Percentiles rank a stretch among this genome's conserved stretches.
These are phyloP conservation scores for Drosophila sordidapex DNA, from an alignment of 2,888 invertebrate species.

Conservation along the genomic window DNA sequence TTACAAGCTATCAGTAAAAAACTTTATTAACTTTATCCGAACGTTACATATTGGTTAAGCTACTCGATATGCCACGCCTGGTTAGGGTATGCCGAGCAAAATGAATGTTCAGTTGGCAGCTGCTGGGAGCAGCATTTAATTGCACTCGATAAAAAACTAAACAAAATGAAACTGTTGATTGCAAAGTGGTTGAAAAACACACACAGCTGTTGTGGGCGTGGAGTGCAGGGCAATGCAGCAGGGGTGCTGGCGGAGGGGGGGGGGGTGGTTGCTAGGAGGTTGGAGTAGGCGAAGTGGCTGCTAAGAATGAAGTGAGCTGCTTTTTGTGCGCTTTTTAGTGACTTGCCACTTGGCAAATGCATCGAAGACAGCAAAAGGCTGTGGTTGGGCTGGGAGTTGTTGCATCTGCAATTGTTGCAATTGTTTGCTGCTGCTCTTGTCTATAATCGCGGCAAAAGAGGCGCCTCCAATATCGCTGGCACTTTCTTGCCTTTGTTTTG, in stretches of 20 bases:
- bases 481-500: neutral
- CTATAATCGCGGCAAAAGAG: conserved; percentile 17
- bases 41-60: neutral
- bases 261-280: neutral
- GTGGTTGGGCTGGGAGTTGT: fast-evolving
- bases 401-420: neutral
- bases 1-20: neutral
- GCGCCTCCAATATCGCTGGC: conserved; percentile 31
- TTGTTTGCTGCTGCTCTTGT: neutral
- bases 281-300: neutral
- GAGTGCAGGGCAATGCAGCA: neutral
- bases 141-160: conserved; percentile 55
- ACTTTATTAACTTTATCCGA: fast-evolving
- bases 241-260: fast-evolving
- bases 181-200: conserved; percentile 34
- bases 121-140: conserved; percentile 35
- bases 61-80: neutral
- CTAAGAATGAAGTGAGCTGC: neutral
- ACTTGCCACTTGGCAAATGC: conserved; percentile 58
- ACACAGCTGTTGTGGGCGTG: neutral
- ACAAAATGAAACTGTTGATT: conserved; percentile 49
- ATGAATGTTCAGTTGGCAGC: conserved; percentile 27
- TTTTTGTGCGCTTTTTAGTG: conserved; percentile 33
- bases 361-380: conserved; percentile 18
- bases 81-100: neutral